Evolutionary conservation across 2,888 invertebrate species (phyloP).

Genomic region (Synergus gifuensis): DNA sequence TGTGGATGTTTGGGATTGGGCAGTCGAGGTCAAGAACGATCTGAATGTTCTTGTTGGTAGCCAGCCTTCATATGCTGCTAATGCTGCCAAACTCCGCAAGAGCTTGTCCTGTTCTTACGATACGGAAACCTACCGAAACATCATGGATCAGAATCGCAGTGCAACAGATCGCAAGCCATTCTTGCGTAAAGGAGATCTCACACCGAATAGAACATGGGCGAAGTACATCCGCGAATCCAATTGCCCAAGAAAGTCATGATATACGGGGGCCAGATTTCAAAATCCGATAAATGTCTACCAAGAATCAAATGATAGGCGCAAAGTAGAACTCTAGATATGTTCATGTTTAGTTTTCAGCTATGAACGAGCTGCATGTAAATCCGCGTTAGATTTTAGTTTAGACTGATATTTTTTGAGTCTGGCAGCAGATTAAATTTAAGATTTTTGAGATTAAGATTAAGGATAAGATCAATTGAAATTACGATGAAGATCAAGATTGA

Average conservation of each 20-base stretch:
- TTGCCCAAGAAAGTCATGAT: constrained; percentile 78
- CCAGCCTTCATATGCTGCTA: constrained; percentile 82
- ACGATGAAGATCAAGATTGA: constrained; percentile 16
- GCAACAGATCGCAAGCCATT: constrained; percentile 81
- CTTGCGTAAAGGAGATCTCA: constrained; percentile 80
- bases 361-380: constrained; percentile 21
- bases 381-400: constrained; percentile 16
- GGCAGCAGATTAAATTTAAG: not conserved
- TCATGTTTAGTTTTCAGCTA: constrained; percentile 36
- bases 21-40: constrained; percentile 82
- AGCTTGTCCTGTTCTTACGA: constrained; percentile 83
- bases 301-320: constrained; percentile 39
- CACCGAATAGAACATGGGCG: constrained; percentile 85
- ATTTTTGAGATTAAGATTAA: not conserved
- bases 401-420: constrained; percentile 1
- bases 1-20: constrained; percentile 87
- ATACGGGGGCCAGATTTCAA: constrained; percentile 55
- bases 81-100: constrained; percentile 83
- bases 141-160: constrained; percentile 77
- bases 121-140: constrained; percentile 76
- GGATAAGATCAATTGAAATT: constrained; percentile 16
- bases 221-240: constrained; percentile 85
- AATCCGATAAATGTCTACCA: constrained; percentile 54
- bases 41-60: constrained; percentile 84
- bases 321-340: constrained; percentile 53